Base-by-base conservation (phyloP, 2,797 vertebrate genomes). In the Brotula barbata region DNA sequence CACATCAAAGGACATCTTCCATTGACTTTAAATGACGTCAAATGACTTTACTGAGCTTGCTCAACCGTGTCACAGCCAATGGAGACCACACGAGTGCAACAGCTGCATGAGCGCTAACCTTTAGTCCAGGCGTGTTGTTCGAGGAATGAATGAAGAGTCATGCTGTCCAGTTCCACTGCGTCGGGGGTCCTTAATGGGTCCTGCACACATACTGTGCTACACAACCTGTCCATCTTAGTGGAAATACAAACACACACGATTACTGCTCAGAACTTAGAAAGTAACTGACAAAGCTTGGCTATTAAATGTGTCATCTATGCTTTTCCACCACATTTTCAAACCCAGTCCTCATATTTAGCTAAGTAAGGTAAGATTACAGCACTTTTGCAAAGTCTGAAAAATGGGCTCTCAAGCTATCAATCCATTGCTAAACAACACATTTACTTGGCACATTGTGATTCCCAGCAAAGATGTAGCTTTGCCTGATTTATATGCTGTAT, bases 81-180 rank as follows among this genome's bases (percentile, higher is more conserved):
- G n/a, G n/a, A n/a, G n/a, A n/a, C n/a, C 34, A 36, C 34, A 3
- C 8, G 3, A 36, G 20, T 15, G 17, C 17, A 42, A 43, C 7
- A 36, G 13, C 19, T 17, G 12, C 14, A 28, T 14, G 20, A 41
- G 5, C 20, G 5, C 67, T 73, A 15, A 91, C 91, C 85, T 77
- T 59, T 39, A 21, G 91, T 90, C 90, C 91, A 92, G 16, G 75
- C 58, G 8, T 92, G 75, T 17, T 75, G 71, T 19, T 90, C 73
- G 14, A 84, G 33, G 71, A 82, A 92, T 0, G 88, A 82, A 50
- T 90, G 76, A 19, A 92, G 48, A 0, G 90, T 92, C 87, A 91
- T 89, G 33, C 88, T 81, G 78, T 92, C 91, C 47, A 88, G 54
- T 14, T 86, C 55, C 5, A 39, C 42, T 1, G 90, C 87, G 0